phyloP scores from a whole-genome alignment of 92 coral and sea anemone species.

The Parazoanthus swiftii region DNA sequence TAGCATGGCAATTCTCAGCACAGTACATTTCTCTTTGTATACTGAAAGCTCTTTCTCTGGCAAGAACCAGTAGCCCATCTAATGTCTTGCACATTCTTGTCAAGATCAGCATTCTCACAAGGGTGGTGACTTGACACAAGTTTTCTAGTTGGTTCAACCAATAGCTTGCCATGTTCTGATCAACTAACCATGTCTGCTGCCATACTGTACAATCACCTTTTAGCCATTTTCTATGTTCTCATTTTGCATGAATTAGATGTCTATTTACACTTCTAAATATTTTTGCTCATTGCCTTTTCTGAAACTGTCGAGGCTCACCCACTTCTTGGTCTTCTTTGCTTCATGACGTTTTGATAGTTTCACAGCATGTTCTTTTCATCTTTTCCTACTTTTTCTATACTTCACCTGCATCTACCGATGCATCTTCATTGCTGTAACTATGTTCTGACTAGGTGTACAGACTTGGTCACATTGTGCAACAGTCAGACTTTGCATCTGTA shows the following conservation, averaged over 20 bases:
- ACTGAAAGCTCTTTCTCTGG: slow-evolving; percentile 36
- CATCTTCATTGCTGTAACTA: not conserved
- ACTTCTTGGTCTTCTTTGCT: slow-evolving; percentile 16
- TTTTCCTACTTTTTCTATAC: not conserved
- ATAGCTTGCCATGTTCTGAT: no score
- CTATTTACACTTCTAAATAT: not conserved
- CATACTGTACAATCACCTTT: not conserved
- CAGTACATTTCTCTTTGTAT: slow-evolving; percentile 90
- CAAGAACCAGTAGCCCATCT: no score
- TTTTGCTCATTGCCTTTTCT: not conserved
- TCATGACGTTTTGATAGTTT: slow-evolving; percentile 4
- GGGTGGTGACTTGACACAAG: no score
- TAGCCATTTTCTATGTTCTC: not conserved
- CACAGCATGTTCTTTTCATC: not conserved
- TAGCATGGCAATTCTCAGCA: slow-evolving; percentile 64
- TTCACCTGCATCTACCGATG: not conserved
- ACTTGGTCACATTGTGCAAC: no score
- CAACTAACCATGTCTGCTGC: no score
- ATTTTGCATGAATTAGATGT: not conserved
- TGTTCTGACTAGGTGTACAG: not conserved
- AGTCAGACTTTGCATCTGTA: no score
- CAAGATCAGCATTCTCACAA: no score
- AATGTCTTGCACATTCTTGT: no score
- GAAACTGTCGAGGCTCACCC: not conserved
- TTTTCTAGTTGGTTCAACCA: no score